Conservation (phyloP, 2,797 vertebrate genomes). For the Streptopelia turtur region DNA sequence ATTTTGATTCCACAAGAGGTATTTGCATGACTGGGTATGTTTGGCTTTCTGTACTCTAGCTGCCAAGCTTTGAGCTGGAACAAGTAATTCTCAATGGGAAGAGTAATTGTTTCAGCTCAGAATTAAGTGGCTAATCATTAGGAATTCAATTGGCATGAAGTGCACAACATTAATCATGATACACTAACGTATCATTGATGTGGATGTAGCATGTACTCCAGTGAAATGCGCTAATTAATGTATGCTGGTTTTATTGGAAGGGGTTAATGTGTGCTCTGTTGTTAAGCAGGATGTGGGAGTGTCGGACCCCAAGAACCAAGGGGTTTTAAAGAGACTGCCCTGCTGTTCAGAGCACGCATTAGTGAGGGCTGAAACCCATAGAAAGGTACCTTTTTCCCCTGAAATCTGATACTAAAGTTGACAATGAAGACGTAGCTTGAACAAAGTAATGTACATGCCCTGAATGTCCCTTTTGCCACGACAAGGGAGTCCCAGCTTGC, state of each 20-base stretch:
- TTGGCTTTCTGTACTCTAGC: background rate
- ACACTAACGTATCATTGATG: background rate
- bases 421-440: background rate
- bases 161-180: background rate
- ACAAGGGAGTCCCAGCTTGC: background rate
- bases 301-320: background rate
- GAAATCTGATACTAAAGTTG: background rate
- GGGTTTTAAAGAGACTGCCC: background rate
- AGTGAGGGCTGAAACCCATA: background rate
- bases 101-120: constrained; percentile 39
- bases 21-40: background rate
- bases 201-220: background rate
- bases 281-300: background rate
- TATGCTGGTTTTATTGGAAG: background rate
- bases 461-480: background rate
- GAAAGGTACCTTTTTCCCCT: background rate
- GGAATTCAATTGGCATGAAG: constrained; percentile 46
- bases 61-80: constrained; percentile 3
- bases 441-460: background rate
- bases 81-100: constrained; percentile 20
- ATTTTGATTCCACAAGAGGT: background rate
- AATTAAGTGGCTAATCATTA: constrained; percentile 55
- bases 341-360: background rate
- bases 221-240: background rate
- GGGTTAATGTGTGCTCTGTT: background rate